Evolutionary conservation across 1,140 invertebrate species (phyloP), one percentile per base, ranked within the genome.

Genomic region (Hyposmocoma kahamanoa): DNA sequence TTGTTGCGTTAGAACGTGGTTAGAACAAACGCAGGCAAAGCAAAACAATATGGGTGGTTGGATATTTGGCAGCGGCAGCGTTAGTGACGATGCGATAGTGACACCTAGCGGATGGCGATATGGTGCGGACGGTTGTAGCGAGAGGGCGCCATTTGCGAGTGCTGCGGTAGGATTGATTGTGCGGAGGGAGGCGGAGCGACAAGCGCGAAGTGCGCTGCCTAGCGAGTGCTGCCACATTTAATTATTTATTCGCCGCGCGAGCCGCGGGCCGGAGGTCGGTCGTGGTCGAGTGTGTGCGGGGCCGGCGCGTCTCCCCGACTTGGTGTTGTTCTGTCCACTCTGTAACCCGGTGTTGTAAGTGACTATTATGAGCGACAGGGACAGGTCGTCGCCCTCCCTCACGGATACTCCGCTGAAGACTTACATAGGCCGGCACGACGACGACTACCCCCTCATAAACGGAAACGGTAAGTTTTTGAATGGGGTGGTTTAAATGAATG

Each of bases 371-470:
- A 92, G 91, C 87, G 91, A 92, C 89, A 91, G 91, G 89, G 91
- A 92, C 88, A 90, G 91, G 87, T 91, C 91, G 80, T 92, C 91
- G 87, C 91, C 91, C 84, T 92, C 90, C 88, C 90, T 92, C 81
- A 90, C 91, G 87, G 91, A 92, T 90, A 92, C 90, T 87, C 91
- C 91, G 87, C 91, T 92, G 87, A 92, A 92, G 89, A 90, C 89
- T 59, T 89, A 92, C 84, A 91, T 92, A 84, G 91, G 91, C 85
- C 89, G 91, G 68, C 90, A 91, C 82, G 91, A 91, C 89, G 88
- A 89, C 80, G 91, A 92, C 86, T 92, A 92, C 88, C 91, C 91
- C 81, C 88, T 92, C 62, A 92, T 92, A 87, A 89, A 89, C 84
- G 89, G 89, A 81, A 90, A 90, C 88, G 91, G 91, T 92, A 80